A percentile compares a stretch with the other conserved stretches of the same genome.
Conservation (phyloP, 2,888 invertebrate genomes). For the Microctonus hyperodae region DNA sequence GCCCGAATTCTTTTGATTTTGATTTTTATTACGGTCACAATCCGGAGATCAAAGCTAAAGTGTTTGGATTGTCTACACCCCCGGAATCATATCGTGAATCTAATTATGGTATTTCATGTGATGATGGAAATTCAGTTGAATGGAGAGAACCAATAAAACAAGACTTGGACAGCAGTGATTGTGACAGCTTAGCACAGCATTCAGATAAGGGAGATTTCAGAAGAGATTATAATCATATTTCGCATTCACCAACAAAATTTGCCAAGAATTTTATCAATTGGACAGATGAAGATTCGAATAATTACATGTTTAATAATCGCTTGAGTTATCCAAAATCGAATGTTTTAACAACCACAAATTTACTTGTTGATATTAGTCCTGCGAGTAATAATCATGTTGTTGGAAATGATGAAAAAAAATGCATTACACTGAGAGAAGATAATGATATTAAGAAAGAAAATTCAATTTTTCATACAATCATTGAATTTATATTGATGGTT, state of each 20-base stretch:
- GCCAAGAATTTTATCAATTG: neutral
- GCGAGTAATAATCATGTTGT: neutral
- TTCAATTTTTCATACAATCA: constrained; percentile 20
- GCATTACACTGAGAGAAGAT: neutral
- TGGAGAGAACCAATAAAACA: constrained; percentile 20
- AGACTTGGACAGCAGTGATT: neutral
- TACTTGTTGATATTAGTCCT: neutral
- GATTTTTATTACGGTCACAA: constrained; percentile 40
- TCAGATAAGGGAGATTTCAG: constrained; percentile 8
- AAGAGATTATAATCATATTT: neutral
- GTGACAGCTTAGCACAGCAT: neutral
- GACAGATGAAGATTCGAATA: neutral
- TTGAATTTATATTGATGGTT: constrained; percentile 33
- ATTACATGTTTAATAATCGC: neutral
- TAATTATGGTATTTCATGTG: constrained; percentile 9
- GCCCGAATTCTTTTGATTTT: constrained; percentile 33
- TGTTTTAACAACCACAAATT: neutral
- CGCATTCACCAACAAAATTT: neutral
- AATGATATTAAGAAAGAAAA: constrained; percentile 10
- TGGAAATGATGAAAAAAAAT: neutral
- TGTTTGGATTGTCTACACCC: constrained; percentile 38
- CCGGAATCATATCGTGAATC: constrained; percentile 9
- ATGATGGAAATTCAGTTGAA: constrained; percentile 10
- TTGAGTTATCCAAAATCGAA: neutral
- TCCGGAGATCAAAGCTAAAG: constrained; percentile 36